Evolutionary conservation across 35 echinoderm and acorn worm genomes (phyloP), one percentile per base, ranked within the genome.

Genomic region (Apostichopus parvimensis): DNA sequence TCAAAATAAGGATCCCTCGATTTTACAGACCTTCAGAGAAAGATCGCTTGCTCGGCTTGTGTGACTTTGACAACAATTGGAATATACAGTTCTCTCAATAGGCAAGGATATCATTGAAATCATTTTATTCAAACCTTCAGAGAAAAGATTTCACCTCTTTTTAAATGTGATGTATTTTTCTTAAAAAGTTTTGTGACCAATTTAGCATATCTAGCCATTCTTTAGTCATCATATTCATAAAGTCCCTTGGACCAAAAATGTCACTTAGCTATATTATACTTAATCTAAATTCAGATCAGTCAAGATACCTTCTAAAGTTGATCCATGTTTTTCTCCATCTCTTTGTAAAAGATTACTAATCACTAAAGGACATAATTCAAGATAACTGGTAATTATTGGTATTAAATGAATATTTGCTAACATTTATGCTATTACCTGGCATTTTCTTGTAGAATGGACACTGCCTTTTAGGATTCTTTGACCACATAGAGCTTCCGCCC

Each of bases 401-500:
- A 45, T 45, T 45, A 61, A 12, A 12, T 61, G 58, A 61, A 61
- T 9, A 61, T 11, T 61, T 61, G 21, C 6, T 0, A n/a, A 75
- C 6, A 20, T n/a, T 20, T 18, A 11, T 68, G 64, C 64, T 4
- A 5, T 84, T 18, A 94, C 97, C 94, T 96, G 95, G 94, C 93
- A 99, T 96, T 66, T 96, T 99, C 82, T 99, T 99, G 91, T 99
- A 99, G 83, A 99, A 99, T 87, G 97, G 97, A 92, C 97, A 99
- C 21, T 91, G 79, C 80, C 79, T 94, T 25, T 73, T 73, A 56
- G 58, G 61, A 34, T 83, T 78, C 56, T 87, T 23, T 85, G 64
- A 85, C 91, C 91, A 92, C 83, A 59, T 73, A 21, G 52, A 59
- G 52, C 73, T 23, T 14, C 92, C 80, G 73, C 53, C 70, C 8